Conservation (phyloP, 92 coral and sea anemone species). For the Parazoanthus atlanticus region DNA sequence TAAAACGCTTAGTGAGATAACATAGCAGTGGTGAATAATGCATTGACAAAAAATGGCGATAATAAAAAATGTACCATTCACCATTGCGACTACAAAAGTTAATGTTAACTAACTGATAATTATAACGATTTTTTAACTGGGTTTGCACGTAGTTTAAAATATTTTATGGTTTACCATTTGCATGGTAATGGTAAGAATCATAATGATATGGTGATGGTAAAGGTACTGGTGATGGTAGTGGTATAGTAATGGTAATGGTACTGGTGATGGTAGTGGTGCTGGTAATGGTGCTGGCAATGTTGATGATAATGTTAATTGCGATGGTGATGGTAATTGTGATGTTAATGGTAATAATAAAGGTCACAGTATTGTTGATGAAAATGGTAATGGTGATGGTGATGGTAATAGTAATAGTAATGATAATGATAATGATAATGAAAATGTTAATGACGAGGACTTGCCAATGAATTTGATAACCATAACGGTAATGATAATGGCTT, state of each 20-base stretch:
- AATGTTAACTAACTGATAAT: too few species aligned
- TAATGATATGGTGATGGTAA: not conserved
- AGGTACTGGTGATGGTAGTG: too few species aligned
- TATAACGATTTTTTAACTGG: too few species aligned
- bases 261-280: not conserved
- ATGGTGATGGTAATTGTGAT: not conserved
- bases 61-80: too few species aligned
- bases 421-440: not conserved
- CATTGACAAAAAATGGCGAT: too few species aligned
- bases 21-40: too few species aligned
- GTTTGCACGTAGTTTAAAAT: too few species aligned
- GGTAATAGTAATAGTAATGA: not conserved
- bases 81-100: too few species aligned
- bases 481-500: not conserved
- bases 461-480: not conserved
- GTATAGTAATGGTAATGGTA: too few species aligned
- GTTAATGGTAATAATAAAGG: not conserved
- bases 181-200: too few species aligned
- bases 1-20: too few species aligned
- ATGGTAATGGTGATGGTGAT: not conserved
- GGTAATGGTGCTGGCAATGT: not conserved
- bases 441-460: not conserved
- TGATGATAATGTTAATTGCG: not conserved
- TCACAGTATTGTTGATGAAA: not conserved
- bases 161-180: too few species aligned